Base-by-base conservation (phyloP, 1,140 invertebrate species). In the Dendrolimus punctatus region DNA sequence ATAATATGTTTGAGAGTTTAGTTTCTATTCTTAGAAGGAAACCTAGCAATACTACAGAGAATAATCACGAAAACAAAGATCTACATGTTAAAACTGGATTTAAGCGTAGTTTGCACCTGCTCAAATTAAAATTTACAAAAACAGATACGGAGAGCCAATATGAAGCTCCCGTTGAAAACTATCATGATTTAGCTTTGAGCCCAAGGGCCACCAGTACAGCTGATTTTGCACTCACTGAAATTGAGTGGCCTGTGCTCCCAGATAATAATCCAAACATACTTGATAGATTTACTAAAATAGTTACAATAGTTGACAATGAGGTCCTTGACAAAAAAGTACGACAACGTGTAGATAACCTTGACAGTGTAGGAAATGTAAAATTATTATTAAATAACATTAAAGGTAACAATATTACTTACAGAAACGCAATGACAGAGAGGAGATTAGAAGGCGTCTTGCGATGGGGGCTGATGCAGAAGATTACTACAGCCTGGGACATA, bases 401-500 rank as follows among this genome's bases (percentile, higher is more conserved):
- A 2, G 43, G 52, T 49, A 51, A 59, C 64, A 7, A 58, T 7
- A 66, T 57, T 45, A 39, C 60, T 90, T 91, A 48, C 88, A 95
- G 94, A 92, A 94, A 76, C 90, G 93, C 68, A 96, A 95, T 91
- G 96, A 98, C 76, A 89, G 96, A 57, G 96, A 98, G 82, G 95
- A 97, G 87, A 98, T 98, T 63, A 91, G 96, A 53, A 91, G 94
- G 68, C 90, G 95, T 58, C 83, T 98, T 66, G 96, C 96, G 0
- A 95, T 96, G 93, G 95, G 94, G 39, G 90, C 91, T 54, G 95
- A 95, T 61, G 90, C 91, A 46, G 94, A 97, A 64, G 93, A 95
- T 66, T 91, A 90, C 74, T 91, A 91, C 67, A 89, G 87, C 51
- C 73, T 87, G 64, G 89, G 91, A 54, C 74, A 81, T 55, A 73